Evolutionary conservation across 1,140 invertebrate species (phyloP).

Genomic region (Sminthurides bifidus): DNA sequence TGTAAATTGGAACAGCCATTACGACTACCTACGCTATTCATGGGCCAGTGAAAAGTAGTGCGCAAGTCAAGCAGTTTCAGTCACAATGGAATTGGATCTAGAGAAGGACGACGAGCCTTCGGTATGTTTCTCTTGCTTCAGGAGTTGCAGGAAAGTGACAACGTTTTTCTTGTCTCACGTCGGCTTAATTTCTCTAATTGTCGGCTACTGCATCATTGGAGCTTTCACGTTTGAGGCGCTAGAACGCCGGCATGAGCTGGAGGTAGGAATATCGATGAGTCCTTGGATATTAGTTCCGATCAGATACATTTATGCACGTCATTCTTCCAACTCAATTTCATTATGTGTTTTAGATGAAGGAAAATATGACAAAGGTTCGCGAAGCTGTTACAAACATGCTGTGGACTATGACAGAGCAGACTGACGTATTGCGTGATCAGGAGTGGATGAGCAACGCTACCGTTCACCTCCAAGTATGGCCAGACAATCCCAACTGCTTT

Average conservation of each 20-base stretch:
- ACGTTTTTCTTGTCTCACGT: slow-evolving; percentile 79
- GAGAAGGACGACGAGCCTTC: slow-evolving; percentile 15
- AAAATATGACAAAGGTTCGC: slow-evolving; percentile 58
- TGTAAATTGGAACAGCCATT: too few relatives aligned
- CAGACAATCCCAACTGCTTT: too few relatives aligned
- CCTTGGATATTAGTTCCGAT: not conserved
- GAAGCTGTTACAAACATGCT: slow-evolving; percentile 61
- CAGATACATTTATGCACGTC: not conserved
- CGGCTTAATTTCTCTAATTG: slow-evolving; percentile 69
- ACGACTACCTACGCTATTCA: too few relatives aligned
- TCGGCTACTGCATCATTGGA: slow-evolving; percentile 76
- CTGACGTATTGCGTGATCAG: slow-evolving; percentile 51
- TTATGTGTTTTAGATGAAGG: slow-evolving; percentile 55
- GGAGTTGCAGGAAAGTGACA: slow-evolving; percentile 15
- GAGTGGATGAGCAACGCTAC: slow-evolving; percentile 56
- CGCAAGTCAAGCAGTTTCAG: too few relatives aligned
- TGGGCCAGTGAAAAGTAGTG: too few relatives aligned
- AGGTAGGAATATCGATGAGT: slow-evolving; percentile 42
- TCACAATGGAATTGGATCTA: slow-evolving; percentile 21
- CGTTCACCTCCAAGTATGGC: slow-evolving; percentile 43
- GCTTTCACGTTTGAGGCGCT: slow-evolving; percentile 65
- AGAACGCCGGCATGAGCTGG: slow-evolving; percentile 59
- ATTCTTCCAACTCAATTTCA: not conserved
- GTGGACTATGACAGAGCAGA: slow-evolving; percentile 59
- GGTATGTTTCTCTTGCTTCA: slow-evolving; percentile 18